Conservation (phyloP, 2,888 invertebrate species). For the Anarsia innoxiella region DNA sequence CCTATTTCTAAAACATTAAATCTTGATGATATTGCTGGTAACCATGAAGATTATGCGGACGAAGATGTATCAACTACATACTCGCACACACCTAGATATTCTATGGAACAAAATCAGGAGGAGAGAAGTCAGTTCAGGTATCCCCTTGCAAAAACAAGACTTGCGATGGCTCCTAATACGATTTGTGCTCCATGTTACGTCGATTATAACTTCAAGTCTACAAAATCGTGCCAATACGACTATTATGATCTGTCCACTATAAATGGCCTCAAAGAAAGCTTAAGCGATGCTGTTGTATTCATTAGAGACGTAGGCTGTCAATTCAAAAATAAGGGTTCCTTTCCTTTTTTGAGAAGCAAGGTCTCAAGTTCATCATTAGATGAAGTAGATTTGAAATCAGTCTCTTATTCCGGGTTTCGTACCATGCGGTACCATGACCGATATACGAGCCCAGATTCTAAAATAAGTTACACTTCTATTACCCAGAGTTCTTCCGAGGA, state of each 20-base stretch:
- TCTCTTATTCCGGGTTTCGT: conserved; percentile 34
- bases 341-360: conserved; percentile 30
- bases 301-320: conserved; percentile 66
- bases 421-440: conserved; percentile 51
- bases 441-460: conserved; percentile 37
- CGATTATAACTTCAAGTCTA: conserved; percentile 25
- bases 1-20: conserved; percentile 45
- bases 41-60: conserved; percentile 29
- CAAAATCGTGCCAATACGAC: conserved; percentile 55
- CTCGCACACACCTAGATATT: conserved; percentile 29
- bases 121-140: no score
- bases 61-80: conserved; percentile 18
- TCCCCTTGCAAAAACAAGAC: no score
- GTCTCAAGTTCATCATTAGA: conserved; percentile 41
- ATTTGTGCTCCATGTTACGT: conserved; percentile 3
- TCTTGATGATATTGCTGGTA: conserved; percentile 35
- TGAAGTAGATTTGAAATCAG: conserved; percentile 29
- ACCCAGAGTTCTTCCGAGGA: conserved; percentile 39
- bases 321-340: conserved; percentile 37
- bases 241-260: conserved; percentile 24
- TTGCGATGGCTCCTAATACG: not conserved
- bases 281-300: conserved; percentile 43
- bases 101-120: no score
- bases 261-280: conserved; percentile 18
- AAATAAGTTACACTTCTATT: conserved; percentile 27